Evolutionary conservation across 2,797 vertebrate genomes (phyloP), one percentile per base, ranked within the genome.

Genomic region (Picus viridis): DNA sequence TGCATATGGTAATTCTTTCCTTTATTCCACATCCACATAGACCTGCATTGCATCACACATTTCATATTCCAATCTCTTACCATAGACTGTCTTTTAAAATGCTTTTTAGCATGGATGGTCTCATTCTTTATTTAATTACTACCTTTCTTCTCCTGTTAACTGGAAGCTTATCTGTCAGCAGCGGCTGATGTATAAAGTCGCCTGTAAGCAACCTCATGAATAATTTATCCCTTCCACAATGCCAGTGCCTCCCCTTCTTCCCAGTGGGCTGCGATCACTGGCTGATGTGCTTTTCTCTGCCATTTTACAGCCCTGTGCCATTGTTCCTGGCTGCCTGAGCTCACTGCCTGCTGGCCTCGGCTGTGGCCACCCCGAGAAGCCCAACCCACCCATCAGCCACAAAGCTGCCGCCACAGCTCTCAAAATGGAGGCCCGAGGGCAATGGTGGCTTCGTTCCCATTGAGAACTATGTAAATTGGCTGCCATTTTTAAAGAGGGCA

Each of bases 131-230:
- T 80, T 51, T 64, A 57, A 81, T 83, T 59, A 29, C n/a, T 70
- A 24, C 58, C 10, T 47, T 16, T 34, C 39, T 32, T 32, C 58
- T 36, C 45, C 24, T 45, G 0, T 23, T 23, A 83, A 36, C 43
- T 67, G 57, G n/a, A 75, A 24, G n/a, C 19, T 86, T 67, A 51
- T 70, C 83, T 23, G 29, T 36, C 85, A 92, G 69, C 54, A 64
- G 36, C 70, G 39, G 26, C 9, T 16, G 62, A 30, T 9, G 2
- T 51, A 11, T 34, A 11, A 53, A 58, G 58, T 43, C 4, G 3
- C 39, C 20, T 54, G n/a, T 53, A 54, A 72, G 53, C 39, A 81
- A 30, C 23, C 54, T 86, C 90, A 92, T 67, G 79, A 93, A 94
- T 92, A 89, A 89, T 32, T 83, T 51, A 86, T 86, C 47, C 30